Conservation (phyloP, 2,797 vertebrate species). For the Anisognathus igniventris region DNA sequence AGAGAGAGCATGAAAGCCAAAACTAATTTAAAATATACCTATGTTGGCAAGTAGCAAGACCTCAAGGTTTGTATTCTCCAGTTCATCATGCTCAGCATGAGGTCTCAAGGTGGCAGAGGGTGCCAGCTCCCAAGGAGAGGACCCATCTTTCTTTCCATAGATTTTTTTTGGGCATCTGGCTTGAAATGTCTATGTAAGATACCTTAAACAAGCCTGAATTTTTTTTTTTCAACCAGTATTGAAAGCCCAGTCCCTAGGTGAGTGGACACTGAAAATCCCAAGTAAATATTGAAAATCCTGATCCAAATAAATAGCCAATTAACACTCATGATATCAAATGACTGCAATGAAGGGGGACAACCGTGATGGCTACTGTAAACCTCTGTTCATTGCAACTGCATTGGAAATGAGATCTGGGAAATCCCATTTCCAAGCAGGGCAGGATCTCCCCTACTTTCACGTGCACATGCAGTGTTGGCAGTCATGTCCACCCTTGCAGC, state of each 20-base stretch:
- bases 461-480: background rate
- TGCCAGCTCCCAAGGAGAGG: background rate
- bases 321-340: background rate
- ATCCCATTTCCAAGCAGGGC: rapidly evolving
- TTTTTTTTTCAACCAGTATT: background rate
- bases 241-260: background rate
- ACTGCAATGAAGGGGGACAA: background rate
- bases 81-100: background rate
- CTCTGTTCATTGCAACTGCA: background rate
- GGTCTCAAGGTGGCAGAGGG: background rate
- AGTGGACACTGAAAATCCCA: background rate
- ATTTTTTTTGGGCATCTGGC: background rate
- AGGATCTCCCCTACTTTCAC: background rate
- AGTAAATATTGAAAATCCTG: background rate
- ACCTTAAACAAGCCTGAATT: background rate
- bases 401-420: background rate
- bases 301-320: background rate
- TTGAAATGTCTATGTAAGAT: background rate
- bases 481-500: background rate
- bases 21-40: background rate
- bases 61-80: background rate
- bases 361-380: background rate
- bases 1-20: background rate
- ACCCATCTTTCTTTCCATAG: background rate
- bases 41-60: background rate